Conservation (phyloP, 1,140 invertebrate genomes). For the Hesperophylax magnus region DNA sequence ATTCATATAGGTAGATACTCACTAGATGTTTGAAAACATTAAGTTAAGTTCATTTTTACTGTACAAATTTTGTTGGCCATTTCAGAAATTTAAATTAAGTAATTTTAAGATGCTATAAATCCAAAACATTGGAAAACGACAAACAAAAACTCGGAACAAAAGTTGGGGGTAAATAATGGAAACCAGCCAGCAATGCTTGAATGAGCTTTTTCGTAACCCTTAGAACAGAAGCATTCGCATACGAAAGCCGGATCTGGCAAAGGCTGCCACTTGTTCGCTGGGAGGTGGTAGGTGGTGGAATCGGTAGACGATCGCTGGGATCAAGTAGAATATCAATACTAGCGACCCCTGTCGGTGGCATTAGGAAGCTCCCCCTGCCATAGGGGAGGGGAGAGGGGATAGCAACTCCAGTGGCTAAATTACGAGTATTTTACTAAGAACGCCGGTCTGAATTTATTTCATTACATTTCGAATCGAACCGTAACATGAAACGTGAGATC, state of each 20-base stretch:
- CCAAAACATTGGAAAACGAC: conserved; percentile 20
- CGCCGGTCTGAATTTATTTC: conserved; percentile 52
- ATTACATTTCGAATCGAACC: conserved; percentile 50
- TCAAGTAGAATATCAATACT: no score
- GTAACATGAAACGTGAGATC: conserved; percentile 39
- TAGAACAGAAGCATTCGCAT: conserved; percentile 26
- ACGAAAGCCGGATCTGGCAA: conserved; percentile 20
- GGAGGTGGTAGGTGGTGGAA: background rate
- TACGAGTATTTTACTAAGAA: conserved; percentile 37
- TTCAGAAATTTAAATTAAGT: conserved; percentile 27
- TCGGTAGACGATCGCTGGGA: no score
- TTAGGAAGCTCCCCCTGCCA: background rate
- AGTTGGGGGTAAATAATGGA: conserved; percentile 31
- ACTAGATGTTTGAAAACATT: background rate
- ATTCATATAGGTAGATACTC: background rate
- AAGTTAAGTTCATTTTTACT: conserved; percentile 1
- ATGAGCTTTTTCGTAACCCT: conserved; percentile 37
- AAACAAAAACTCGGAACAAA: conserved; percentile 24
- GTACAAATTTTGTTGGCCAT: background rate
- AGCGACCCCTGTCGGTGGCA: no score
- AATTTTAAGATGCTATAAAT: conserved; percentile 34
- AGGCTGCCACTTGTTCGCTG: conserved; percentile 31
- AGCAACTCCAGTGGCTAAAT: conserved; percentile 44
- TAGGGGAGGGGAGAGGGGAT: background rate
- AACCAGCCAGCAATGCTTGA: conserved; percentile 29